Conservation (phyloP, 2,888 invertebrate species). For the Brachycybe producta region DNA sequence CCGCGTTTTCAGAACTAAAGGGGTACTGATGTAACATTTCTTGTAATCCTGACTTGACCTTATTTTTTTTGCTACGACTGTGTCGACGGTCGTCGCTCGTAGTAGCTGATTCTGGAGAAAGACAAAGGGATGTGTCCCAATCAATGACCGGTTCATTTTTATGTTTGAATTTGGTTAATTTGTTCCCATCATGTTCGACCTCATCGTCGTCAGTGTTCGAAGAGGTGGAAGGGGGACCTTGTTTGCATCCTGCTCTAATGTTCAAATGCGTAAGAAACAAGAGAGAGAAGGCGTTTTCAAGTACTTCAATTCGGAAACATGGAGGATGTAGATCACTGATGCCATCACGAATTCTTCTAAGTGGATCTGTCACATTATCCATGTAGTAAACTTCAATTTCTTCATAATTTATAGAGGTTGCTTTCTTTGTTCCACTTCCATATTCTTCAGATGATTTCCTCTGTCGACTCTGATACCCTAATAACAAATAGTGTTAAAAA, state of each 20-base stretch:
- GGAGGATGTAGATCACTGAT: neutral
- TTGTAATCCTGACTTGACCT: neutral
- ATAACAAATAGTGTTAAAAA: no score
- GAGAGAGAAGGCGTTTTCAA: constrained; percentile 15
- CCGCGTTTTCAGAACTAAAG: constrained; percentile 1
- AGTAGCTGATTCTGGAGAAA: neutral
- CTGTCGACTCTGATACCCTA: no score
- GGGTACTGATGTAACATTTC: neutral
- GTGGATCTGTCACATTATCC: no score
- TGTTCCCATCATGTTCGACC: constrained; percentile 9
- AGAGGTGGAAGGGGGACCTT: neutral
- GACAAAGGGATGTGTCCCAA: no score
- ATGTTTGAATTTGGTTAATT: no score
- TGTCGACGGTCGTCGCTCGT: neutral
- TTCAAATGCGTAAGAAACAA: constrained; percentile 8
- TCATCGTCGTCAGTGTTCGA: constrained; percentile 6
- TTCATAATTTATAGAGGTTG: no score
- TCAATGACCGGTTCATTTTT: no score
- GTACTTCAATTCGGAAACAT: constrained; percentile 9
- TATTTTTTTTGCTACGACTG: neutral
- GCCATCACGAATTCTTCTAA: neutral
- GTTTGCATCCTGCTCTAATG: neutral
- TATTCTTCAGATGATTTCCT: no score
- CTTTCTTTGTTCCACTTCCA: no score
- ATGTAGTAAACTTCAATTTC: no score